Conservation (phyloP, 2,888 invertebrate genomes). For the Himalopsyche kuldschensis region DNA sequence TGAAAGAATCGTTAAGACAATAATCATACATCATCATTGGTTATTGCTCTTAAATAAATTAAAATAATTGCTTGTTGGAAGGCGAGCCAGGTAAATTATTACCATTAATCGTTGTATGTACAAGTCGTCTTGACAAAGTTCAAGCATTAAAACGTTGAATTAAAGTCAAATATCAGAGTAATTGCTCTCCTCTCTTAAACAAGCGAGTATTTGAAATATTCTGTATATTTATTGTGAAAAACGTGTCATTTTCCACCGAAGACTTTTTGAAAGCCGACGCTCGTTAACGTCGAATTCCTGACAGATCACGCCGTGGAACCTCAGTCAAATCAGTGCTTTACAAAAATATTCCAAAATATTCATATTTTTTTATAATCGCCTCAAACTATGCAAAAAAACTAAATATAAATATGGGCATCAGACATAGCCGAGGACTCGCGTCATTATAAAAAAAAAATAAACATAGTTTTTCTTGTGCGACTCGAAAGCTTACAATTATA, state of each 20-base stretch:
- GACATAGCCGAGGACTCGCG: no score
- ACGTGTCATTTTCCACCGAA: background rate
- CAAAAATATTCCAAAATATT: no score
- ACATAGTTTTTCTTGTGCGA: no score
- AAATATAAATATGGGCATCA: no score
- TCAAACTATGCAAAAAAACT: no score
- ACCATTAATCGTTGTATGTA: background rate
- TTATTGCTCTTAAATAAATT: background rate
- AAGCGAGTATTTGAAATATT: background rate
- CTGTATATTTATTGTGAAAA: background rate
- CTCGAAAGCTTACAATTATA: no score
- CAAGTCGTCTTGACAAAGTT: background rate
- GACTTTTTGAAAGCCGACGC: background rate
- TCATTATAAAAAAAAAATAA: no score
- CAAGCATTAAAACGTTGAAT: background rate
- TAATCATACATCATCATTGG: background rate
- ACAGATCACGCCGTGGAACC: background rate
- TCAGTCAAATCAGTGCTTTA: background rate
- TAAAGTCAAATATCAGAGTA: background rate
- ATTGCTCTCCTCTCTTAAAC: background rate
- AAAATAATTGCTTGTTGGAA: background rate
- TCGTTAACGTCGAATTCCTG: background rate
- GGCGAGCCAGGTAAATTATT: background rate
- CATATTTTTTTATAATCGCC: no score
- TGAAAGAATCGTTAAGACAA: no score